Base-by-base conservation (phyloP, 2,888 invertebrate genomes). In the Melinaea marsaeus region DNA sequence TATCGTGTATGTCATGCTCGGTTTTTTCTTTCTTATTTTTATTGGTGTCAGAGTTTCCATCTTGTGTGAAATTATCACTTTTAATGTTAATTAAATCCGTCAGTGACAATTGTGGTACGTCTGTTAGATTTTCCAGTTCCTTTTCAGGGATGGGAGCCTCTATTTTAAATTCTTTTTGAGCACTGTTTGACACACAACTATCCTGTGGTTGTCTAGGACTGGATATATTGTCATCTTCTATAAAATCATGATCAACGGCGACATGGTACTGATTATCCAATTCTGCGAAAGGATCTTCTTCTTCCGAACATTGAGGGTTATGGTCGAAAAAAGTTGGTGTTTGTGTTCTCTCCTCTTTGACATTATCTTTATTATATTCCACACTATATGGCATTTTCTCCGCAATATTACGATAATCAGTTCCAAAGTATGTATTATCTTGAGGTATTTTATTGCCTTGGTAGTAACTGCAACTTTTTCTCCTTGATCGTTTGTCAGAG, bases 201-300 rank as follows among this genome's bases (percentile, higher is more conserved):
- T 59, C 60, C 51, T 62, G 69, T 55, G 51, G 62, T 51, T 59
- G 67, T 57, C 69, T 71, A 34, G 74, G 72, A 66, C 65, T 73
- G 61, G 69, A 72, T 61, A 71, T 65, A 58, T 81, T 79, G 72
- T 88, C 85, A 67, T 73, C 75, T 68, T 80, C 82, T 67, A 89
- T 81, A 68, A 88, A 89, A 66, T 80, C 85, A 68, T 79, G 88
- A 69, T 90, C 90, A n/a, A 90, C 90, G 62, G 83, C 85, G 37
- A 90, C 89, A 84, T 90, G 90, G 70, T 90, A 90, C 63, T 90
- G 90, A 48, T 80, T 84, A 71, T 90, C 90, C 60, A 90, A 71
- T 72, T 88, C 90, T 63, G 85, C 90, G 77, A 90, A 90, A 54
- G 88, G 84, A 69, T 90, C 86, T 22, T 89, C 88, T 33, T 74